Conservation (phyloP, 2,113 vertebrate genomes). For the Tor tambroides region DNA sequence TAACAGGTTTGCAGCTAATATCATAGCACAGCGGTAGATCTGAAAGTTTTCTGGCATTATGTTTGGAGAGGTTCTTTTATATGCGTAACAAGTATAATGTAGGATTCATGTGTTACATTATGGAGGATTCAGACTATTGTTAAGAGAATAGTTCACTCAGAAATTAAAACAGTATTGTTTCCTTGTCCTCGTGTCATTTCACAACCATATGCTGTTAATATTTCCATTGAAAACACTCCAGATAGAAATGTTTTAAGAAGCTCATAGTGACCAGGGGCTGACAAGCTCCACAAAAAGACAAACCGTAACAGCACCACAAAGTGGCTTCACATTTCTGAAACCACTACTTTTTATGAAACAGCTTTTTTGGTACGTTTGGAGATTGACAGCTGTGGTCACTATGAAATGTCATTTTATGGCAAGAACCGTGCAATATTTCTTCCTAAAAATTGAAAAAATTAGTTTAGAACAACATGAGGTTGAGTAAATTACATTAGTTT, state of each 20-base stretch:
- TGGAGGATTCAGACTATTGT: neutral
- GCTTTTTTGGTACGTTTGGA: neutral
- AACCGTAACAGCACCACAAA: neutral
- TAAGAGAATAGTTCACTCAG: neutral
- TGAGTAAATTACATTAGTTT: neutral
- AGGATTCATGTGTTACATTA: neutral
- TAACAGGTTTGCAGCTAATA: slow-evolving; percentile 22
- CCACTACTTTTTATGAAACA: neutral
- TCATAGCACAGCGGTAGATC: neutral
- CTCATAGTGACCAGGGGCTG: neutral
- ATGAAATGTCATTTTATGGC: neutral
- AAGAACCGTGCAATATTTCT: neutral
- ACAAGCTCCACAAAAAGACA: neutral
- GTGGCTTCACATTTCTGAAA: neutral
- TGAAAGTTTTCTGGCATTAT: neutral
- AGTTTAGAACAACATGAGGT: neutral
- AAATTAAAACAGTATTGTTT: neutral
- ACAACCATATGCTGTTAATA: neutral
- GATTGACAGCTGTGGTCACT: neutral
- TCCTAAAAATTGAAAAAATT: neutral
- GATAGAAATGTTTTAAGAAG: neutral
- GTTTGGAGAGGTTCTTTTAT: neutral
- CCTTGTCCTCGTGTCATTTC: neutral
- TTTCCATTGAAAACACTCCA: neutral
- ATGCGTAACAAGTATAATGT: neutral